These are phyloP conservation scores for Otis tarda DNA, from an alignment of 2,113 vertebrate species.

Conservation along the genomic window DNA sequence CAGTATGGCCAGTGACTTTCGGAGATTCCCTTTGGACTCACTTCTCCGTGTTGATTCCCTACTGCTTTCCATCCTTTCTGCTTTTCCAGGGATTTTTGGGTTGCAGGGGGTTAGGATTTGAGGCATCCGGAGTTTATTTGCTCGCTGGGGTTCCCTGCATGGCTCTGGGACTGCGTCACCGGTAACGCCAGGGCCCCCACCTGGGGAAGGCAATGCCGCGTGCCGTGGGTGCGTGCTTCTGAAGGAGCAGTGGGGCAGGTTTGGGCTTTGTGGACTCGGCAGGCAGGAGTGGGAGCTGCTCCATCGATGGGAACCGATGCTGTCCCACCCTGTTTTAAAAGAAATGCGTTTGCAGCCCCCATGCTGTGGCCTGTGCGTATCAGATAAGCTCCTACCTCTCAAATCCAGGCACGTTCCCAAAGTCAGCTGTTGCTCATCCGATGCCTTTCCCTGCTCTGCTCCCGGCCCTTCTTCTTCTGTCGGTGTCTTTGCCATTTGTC, in stretches of 20 bases:
- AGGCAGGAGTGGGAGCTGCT: not conserved
- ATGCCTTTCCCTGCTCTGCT: not conserved
- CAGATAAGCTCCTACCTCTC: not conserved
- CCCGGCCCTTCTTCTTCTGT: not conserved
- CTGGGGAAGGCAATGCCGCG: not conserved
- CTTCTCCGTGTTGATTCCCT: not conserved
- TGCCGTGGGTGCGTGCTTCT: not conserved
- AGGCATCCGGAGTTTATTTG: not conserved
- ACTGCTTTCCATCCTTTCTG: not conserved
- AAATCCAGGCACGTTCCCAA: not conserved
- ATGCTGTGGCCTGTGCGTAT: not conserved
- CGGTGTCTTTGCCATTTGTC: not conserved
- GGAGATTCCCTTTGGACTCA: not conserved
- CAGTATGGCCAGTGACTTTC: not conserved
- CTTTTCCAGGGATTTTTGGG: not conserved
- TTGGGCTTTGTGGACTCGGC: not conserved
- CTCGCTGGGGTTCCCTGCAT: not conserved
- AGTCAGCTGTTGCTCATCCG: not conserved
- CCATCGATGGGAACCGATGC: rapidly evolving
- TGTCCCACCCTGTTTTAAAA: not conserved
- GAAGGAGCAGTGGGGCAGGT: not conserved
- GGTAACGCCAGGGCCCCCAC: not conserved
- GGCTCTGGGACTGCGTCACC: not conserved
- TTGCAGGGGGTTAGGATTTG: not conserved
- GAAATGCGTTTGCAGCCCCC: not conserved